Evolutionary conservation across 2,113 vertebrate genomes (phyloP).

Genomic region (Sorex fumeus): DNA sequence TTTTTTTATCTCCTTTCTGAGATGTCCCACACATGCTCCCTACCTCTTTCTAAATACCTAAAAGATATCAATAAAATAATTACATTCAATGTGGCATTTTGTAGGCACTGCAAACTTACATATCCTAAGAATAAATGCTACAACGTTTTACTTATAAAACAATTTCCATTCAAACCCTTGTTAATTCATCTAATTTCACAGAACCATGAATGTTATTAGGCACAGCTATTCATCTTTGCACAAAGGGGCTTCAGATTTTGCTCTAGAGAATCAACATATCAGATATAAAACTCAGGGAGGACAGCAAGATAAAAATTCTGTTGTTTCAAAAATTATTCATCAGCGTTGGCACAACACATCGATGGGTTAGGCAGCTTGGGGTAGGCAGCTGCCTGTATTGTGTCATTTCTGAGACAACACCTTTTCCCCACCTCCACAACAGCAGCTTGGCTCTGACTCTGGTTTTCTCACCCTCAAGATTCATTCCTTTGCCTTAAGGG

Average conservation of each 20-base stretch:
- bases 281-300: constrained; percentile 62
- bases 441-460: constrained; percentile 31
- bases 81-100: not conserved
- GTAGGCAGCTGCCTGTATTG: not conserved
- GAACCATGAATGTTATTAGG: constrained; percentile 65
- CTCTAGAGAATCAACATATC: constrained; percentile 66
- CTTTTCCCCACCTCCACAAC: not conserved
- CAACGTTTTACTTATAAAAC: constrained; percentile 53
- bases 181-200: constrained; percentile 80
- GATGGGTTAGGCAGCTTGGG: not conserved
- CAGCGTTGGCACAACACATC: constrained; percentile 42
- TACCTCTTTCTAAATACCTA: not conserved
- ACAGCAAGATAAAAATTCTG: constrained; percentile 51
- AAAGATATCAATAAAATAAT: constrained; percentile 32
- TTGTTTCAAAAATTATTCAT: constrained; percentile 56
- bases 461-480: constrained; percentile 70
- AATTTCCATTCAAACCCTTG: constrained; percentile 63
- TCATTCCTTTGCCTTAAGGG: constrained; percentile 68
- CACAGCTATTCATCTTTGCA: constrained; percentile 64
- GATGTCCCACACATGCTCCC: not conserved
- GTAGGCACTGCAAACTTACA: constrained; percentile 37
- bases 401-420: constrained; percentile 25
- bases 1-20: constrained; percentile 35
- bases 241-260: constrained; percentile 65
- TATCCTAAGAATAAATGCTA: constrained; percentile 58